A percentile compares a stretch with the other conserved stretches of the same genome.
Conservation (phyloP, 2,113 vertebrate species). For the Sturnus vulgaris region DNA sequence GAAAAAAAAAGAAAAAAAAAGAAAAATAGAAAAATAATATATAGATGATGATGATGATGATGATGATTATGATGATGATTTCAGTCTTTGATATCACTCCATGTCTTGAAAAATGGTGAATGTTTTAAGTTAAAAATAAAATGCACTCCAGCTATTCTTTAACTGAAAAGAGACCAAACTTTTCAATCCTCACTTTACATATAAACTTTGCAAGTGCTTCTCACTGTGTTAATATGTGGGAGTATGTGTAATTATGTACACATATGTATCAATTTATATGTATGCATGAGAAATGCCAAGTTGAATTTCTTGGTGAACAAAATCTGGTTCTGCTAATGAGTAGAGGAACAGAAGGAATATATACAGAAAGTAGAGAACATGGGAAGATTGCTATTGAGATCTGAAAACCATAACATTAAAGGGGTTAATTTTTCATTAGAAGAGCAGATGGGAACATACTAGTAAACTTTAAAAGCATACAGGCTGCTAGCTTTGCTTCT, state of each 20-base stretch:
- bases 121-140: not conserved
- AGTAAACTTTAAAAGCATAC: not conserved
- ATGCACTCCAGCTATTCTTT: not conserved
- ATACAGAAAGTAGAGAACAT: not conserved
- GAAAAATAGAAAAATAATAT: no score
- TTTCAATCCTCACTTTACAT: not conserved
- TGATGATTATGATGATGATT: not conserved
- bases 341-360: not conserved
- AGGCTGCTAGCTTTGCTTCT: not conserved
- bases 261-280: not conserved
- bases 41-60: no score
- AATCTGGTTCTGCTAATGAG: not conserved
- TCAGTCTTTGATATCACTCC: not conserved
- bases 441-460: not conserved
- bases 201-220: not conserved
- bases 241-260: not conserved
- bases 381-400: not conserved
- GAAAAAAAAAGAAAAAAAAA: no score
- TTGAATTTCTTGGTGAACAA: not conserved
- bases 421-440: not conserved
- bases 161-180: not conserved
- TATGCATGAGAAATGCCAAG: not conserved
- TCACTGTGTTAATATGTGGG: not conserved
- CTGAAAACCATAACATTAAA: not conserved
- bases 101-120: not conserved